Evolutionary conservation across 2,113 vertebrate genomes (phyloP).

Genomic region (Electrona antarctica): DNA sequence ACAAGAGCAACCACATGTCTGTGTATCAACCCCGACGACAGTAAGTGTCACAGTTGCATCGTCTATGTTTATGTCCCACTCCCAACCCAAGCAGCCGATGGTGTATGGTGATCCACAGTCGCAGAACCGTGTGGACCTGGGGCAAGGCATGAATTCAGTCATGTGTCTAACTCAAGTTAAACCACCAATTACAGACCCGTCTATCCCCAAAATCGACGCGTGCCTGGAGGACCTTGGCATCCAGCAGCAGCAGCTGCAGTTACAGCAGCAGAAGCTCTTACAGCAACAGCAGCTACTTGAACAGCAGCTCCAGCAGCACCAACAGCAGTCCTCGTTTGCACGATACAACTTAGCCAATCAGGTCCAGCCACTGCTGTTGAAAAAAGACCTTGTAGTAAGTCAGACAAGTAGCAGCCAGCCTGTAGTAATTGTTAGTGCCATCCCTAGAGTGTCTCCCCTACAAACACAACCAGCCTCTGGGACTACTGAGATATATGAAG

Average conservation of each 20-base stretch:
- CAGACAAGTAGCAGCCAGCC: constrained; percentile 82
- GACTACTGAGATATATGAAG: constrained; percentile 79
- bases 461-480: constrained; percentile 75
- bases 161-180: constrained; percentile 92
- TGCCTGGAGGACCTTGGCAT: constrained; percentile 84
- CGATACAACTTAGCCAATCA: constrained; percentile 91
- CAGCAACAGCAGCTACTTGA: constrained; percentile 84
- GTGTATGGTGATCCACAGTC: constrained; percentile 92
- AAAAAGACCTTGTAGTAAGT: constrained; percentile 87
- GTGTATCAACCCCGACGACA: constrained; percentile 85
- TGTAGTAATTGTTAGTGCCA: constrained; percentile 71
- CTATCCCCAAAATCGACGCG: constrained; percentile 81
- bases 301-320: constrained; percentile 82
- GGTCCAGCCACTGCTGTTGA: constrained; percentile 80
- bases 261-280: constrained; percentile 81
- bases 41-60: constrained; percentile 89
- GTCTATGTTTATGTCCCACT: constrained; percentile 88
- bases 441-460: constrained; percentile 81
- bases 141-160: constrained; percentile 88
- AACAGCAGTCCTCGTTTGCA: constrained; percentile 87
- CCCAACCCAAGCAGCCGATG: constrained; percentile 87
- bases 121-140: constrained; percentile 92
- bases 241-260: constrained; percentile 81
- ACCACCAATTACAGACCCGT: constrained; percentile 75
- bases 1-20: constrained; percentile 89